Evolutionary conservation across 2,113 vertebrate species (phyloP).

Genomic region (Ophthalmolycus amberensis): DNA sequence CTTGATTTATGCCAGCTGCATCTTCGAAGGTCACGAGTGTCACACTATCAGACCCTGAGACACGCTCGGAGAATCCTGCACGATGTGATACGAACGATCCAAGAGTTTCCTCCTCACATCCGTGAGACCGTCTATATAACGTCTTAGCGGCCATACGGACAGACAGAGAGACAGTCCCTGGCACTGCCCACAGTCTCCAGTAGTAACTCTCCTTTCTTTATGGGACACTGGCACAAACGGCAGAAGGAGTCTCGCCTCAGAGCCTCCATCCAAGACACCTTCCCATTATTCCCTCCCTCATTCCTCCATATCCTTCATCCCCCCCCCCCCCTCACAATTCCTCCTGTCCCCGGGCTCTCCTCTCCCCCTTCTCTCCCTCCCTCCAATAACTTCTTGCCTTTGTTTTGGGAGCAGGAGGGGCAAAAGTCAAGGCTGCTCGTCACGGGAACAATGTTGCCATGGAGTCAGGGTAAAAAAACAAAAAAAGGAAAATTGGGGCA

Average conservation of each 20-base stretch:
- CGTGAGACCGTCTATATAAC: too few relatives aligned
- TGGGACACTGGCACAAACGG: conserved; percentile 54
- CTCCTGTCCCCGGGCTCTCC: conserved; percentile 21
- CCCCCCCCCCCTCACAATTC: conserved; percentile 19
- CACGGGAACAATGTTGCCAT: conserved; percentile 77
- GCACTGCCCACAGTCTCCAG: conserved; percentile 42
- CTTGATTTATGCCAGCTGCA: too few relatives aligned
- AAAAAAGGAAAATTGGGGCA: conserved; percentile 57
- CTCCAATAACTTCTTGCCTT: conserved; percentile 73
- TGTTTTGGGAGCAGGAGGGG: conserved; percentile 76
- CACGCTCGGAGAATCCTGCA: background rate
- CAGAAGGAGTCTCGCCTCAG: conserved; percentile 65
- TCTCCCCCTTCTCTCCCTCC: conserved; percentile 27
- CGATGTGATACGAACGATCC: background rate
- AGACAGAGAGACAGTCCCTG: conserved; percentile 37
- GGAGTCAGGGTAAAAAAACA: conserved; percentile 55
- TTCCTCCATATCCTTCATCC: conserved; percentile 55
- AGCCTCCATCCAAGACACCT: conserved; percentile 72
- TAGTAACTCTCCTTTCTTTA: conserved; percentile 72
- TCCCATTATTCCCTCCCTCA: conserved; percentile 59
- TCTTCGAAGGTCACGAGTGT: background rate
- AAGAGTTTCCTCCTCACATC: background rate
- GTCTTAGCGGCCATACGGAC: background rate
- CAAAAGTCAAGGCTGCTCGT: conserved; percentile 76
- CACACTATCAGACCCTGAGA: background rate